phyloP scores from a whole-genome alignment of 1,140 invertebrate species.

The Solenopsis fugax region DNA sequence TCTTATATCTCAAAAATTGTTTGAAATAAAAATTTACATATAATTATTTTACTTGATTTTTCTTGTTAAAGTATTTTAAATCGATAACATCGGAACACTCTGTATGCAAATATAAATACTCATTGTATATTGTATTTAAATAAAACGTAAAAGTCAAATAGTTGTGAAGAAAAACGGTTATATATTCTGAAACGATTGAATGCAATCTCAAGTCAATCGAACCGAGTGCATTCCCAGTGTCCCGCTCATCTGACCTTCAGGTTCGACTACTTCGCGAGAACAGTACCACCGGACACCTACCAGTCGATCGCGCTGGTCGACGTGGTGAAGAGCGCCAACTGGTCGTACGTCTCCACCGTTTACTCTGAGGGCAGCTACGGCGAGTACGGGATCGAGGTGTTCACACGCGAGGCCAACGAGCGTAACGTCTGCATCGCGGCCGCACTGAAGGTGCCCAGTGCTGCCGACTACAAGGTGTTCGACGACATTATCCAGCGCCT shows the following conservation, averaged over 20 bases:
- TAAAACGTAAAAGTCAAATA: constrained; percentile 4
- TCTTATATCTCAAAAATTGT: no score
- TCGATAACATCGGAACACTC: no score
- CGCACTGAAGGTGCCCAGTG: constrained; percentile 90
- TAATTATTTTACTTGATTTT: no score
- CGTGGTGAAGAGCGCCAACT: constrained; percentile 91
- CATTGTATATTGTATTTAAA: background rate
- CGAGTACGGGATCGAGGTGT: constrained; percentile 88
- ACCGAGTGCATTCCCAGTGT: background rate
- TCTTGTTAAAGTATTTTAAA: no score
- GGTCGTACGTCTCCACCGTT: constrained; percentile 94
- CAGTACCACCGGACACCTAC: constrained; percentile 93
- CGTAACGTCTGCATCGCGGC: constrained; percentile 92
- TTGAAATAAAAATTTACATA: no score
- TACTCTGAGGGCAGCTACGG: constrained; percentile 92
- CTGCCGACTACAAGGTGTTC: constrained; percentile 88
- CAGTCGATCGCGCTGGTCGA: constrained; percentile 93
- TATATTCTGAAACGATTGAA: background rate
- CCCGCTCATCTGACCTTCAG: constrained; percentile 17
- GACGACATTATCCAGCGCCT: constrained; percentile 89
- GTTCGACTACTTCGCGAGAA: constrained; percentile 93
- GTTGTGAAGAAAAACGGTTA: background rate
- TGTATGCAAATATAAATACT: no score
- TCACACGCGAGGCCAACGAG: constrained; percentile 89
- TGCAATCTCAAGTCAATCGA: background rate